Percentiles rank a stretch among this genome's conserved stretches.
Conservation (phyloP, 2,888 invertebrate species). For the Microctonus brassicae region DNA sequence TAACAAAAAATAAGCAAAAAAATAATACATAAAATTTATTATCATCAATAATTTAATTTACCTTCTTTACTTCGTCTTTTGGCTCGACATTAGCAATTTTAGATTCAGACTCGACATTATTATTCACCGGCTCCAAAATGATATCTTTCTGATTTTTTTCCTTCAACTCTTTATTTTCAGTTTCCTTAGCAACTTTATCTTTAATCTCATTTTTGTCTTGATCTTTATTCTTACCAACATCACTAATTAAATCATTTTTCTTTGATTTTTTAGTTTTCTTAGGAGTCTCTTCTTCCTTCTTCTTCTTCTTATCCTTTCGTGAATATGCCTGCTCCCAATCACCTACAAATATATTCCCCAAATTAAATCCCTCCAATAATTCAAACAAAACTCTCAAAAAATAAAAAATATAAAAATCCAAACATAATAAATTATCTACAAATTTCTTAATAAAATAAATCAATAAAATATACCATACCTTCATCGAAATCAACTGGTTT, state of each 20-base stretch:
- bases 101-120: conserved; percentile 54
- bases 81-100: conserved; percentile 46
- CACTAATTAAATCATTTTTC: conserved; percentile 70
- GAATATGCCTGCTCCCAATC: conserved; percentile 80
- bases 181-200: conserved; percentile 71
- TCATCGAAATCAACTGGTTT: conserved; percentile 83
- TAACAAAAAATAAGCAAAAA: not conserved
- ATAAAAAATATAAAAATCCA: not conserved
- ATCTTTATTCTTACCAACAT: conserved; percentile 69
- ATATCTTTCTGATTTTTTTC: conserved; percentile 68
- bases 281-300: conserved; percentile 75
- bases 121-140: conserved; percentile 60
- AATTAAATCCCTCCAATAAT: no score
- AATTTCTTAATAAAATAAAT: not conserved
- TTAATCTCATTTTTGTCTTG: conserved; percentile 68
- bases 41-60: conserved; percentile 23
- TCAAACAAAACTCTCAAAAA: not conserved
- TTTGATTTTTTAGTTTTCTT: conserved; percentile 71
- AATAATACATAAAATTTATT: not conserved
- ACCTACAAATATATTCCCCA: conserved; percentile 58
- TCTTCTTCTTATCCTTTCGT: conserved; percentile 80
- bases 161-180: conserved; percentile 71
- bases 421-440: not conserved
- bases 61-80: conserved; percentile 51
- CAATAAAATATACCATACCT: no score